Evolutionary conservation across 2,113 vertebrate species (phyloP).

Genomic region (Opisthocomus hoazin): DNA sequence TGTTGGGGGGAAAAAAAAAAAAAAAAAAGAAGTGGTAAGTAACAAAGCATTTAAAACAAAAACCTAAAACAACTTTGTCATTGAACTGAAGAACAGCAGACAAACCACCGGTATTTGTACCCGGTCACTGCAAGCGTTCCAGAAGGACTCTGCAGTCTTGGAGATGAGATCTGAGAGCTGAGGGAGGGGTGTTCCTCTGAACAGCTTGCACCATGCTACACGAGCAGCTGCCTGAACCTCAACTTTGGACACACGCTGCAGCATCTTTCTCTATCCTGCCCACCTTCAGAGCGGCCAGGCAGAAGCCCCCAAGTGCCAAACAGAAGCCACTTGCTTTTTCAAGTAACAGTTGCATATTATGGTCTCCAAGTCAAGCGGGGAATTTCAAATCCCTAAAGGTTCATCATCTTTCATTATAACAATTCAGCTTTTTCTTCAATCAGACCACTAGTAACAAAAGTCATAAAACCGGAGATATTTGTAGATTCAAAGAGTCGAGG

Average conservation of each 20-base stretch:
- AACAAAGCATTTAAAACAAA: background rate
- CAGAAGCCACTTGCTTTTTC: background rate
- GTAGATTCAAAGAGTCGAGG: background rate
- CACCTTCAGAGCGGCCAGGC: background rate
- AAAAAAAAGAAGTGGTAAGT: background rate
- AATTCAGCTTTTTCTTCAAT: background rate
- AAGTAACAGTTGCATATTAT: background rate
- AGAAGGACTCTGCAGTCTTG: background rate
- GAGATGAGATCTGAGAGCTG: background rate
- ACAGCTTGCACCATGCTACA: accelerated
- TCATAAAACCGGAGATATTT: background rate
- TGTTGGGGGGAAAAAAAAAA: constrained; percentile 42
- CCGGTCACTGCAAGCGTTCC: accelerated
- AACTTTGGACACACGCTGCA: accelerated
- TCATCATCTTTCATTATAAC: background rate
- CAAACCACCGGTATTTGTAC: background rate
- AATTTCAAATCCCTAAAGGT: background rate
- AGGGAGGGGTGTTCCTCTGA: background rate
- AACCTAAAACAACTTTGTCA: background rate
- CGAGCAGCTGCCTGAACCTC: background rate
- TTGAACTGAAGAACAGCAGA: background rate
- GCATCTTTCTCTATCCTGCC: background rate
- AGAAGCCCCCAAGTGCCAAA: background rate
- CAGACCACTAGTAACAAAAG: background rate
- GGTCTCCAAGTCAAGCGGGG: background rate